Evolutionary conservation across 2,797 vertebrate genomes (phyloP).

Genomic region (Hephaestus fuliginosus): DNA sequence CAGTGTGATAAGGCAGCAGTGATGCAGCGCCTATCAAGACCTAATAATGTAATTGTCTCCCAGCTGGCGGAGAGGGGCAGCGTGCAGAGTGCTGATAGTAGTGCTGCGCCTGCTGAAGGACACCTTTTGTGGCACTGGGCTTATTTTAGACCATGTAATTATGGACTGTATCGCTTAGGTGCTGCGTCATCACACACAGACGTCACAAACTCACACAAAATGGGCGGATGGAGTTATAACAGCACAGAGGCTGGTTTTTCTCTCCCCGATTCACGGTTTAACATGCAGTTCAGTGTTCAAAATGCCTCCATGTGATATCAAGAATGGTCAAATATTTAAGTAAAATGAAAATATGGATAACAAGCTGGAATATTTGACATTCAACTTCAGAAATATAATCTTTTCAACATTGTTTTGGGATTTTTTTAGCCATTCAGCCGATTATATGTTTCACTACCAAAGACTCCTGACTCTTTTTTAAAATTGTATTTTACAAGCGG

Average conservation of each 20-base stretch:
- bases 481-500: neutral
- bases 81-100: slow-evolving; percentile 71
- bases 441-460: neutral
- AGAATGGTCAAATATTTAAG: neutral
- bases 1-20: slow-evolving; percentile 60
- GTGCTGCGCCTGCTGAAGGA: slow-evolving; percentile 72
- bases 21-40: slow-evolving; percentile 56
- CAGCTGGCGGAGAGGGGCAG: slow-evolving; percentile 59
- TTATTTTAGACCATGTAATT: slow-evolving; percentile 83
- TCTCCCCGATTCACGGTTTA: neutral
- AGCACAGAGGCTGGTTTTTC: slow-evolving; percentile 4
- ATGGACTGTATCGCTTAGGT: slow-evolving; percentile 71
- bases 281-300: neutral
- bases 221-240: slow-evolving; percentile 48
- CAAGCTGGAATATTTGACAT: slow-evolving; percentile 2
- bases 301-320: neutral
- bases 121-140: slow-evolving; percentile 75
- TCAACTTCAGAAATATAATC: slow-evolving; percentile 35
- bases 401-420: slow-evolving; percentile 33
- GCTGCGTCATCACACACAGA: slow-evolving; percentile 78
- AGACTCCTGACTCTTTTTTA: neutral
- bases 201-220: slow-evolving; percentile 67
- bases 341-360: slow-evolving; percentile 17
- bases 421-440: slow-evolving; percentile 21
- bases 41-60: slow-evolving; percentile 68